These are phyloP conservation scores for Macrotrachela quadricornifera DNA, from an alignment of 1,140 invertebrate genomes.

Conservation along the genomic window DNA sequence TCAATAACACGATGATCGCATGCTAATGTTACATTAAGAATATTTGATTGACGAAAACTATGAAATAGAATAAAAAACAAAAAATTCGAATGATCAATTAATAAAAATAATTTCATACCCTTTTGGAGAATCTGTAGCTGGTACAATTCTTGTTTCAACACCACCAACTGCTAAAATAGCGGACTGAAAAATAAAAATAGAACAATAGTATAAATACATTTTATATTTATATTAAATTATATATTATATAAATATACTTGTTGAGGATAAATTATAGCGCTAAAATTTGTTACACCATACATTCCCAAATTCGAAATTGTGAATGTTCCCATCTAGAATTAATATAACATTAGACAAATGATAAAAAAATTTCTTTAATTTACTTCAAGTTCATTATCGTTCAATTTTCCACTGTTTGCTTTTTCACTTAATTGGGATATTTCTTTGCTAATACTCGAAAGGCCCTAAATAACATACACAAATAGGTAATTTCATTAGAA, in stretches of 20 bases:
- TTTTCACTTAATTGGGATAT: too few species aligned
- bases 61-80: neutral
- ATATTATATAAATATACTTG: neutral
- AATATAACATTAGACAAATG: neutral
- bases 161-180: neutral
- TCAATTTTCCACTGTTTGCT: too few species aligned
- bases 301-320: neutral
- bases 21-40: constrained; percentile 37
- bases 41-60: neutral
- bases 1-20: constrained; percentile 51
- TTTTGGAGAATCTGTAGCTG: neutral
- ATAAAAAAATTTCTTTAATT: neutral
- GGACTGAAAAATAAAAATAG: neutral
- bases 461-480: too few species aligned
- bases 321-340: constrained; percentile 13
- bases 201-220: too few species aligned
- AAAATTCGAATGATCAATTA: too few species aligned
- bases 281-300: neutral
- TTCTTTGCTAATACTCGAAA: too few species aligned
- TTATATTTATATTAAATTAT: too few species aligned
- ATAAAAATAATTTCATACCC: too few species aligned
- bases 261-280: neutral
- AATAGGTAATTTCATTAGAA: neutral
- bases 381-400: too few species aligned
- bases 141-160: neutral